Conservation (phyloP, 1,140 invertebrate genomes). For the Tetragonula clypearis region DNA sequence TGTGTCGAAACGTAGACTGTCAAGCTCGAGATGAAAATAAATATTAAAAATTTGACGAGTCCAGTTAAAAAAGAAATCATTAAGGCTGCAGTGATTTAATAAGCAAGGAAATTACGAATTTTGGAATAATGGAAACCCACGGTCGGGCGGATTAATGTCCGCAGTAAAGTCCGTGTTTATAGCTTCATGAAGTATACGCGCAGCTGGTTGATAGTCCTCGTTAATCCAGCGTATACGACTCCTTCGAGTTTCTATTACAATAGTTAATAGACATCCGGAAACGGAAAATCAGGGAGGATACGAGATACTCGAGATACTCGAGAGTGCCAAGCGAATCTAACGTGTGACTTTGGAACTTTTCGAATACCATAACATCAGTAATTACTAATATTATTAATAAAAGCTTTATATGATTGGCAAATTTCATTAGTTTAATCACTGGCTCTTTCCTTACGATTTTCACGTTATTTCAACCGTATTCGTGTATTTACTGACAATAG, state of each 20-base stretch:
- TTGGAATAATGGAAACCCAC: not conserved
- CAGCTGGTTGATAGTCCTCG: not conserved
- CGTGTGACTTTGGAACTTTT: not conserved
- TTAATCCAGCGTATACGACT: not conserved
- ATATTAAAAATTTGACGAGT: too few species aligned
- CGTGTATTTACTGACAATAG: too few species aligned
- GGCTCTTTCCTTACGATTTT: too few species aligned
- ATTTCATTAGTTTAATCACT: too few species aligned
- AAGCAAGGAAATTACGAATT: not conserved
- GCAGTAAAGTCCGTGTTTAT: not conserved
- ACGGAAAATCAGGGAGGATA: too few species aligned
- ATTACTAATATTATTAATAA: too few species aligned
- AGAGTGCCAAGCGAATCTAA: not conserved
- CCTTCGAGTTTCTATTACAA: not conserved
- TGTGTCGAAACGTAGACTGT: not conserved
- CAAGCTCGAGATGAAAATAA: not conserved
- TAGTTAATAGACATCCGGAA: not conserved
- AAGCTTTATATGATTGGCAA: too few species aligned
- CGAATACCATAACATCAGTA: too few species aligned
- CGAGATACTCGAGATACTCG: too few species aligned
- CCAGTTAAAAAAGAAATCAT: too few species aligned
- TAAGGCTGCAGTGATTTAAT: not conserved
- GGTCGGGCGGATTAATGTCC: not conserved
- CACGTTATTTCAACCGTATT: too few species aligned
- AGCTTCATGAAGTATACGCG: not conserved